Base-by-base conservation (phyloP, 1,140 invertebrate species). In the Phymastichus coffea region DNA sequence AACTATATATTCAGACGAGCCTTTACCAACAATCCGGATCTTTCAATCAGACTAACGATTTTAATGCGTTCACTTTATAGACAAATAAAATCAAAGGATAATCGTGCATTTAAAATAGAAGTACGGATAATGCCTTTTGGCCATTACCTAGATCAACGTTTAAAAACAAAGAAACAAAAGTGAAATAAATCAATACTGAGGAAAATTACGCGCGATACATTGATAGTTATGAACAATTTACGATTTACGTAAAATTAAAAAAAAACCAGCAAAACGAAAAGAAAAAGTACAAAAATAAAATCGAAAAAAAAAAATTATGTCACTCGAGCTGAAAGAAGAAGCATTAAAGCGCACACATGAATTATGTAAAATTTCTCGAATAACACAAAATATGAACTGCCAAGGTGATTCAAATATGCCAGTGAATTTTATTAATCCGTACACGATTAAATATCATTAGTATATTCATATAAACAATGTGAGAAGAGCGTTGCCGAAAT, bases 391-490 rank as follows among this genome's bases (percentile, higher is more conserved):
- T 33, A 78, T 70, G 72, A 78, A 79, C 76, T 78, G 76, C 76
- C 77, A 79, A 73, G 72, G 70, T 76, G 71, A 78, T 78, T 76
- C 68, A 78, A 78, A 70, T 65, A 75, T 79, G 77, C 77, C 76
- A 78, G 75, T 74, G 77, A 78, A 79, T 79, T 79, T 78, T 77
- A 74, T 76, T 78, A 77, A 53, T 59, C 22, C 28, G 23, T 52
- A 53, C 9, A 53, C 38, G 40, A 49, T 57, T 76, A 69, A 66
- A 72, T 77, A 79, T 78, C 75, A 78, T 70, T 78, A 79, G 73
- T 76, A 71, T 64, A 58, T 62, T 57, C 57, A 67, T 63, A 67
- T 66, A 61, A 65, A 54, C 47, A 67, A 61, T 68, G 67, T 69
- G 59, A 63, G 68, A n/a, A n/a, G n/a, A n/a, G n/a, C n/a, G n/a